Percentiles rank a stretch among this genome's conserved stretches.
Conservation (phyloP, 2,113 vertebrate genomes). For the Callocephalon fimbriatum region DNA sequence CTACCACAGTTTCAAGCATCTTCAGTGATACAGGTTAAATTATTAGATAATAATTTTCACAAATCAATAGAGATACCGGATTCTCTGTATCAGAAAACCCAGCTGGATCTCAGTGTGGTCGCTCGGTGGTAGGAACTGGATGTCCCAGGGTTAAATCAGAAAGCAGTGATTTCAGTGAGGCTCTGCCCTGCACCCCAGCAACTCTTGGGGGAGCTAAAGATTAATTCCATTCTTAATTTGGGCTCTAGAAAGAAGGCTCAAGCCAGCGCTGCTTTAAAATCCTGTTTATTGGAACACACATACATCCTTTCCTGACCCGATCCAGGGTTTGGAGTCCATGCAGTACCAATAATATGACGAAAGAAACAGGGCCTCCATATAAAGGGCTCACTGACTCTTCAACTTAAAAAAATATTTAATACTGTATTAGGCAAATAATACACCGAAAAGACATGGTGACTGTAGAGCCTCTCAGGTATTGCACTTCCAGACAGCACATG, state of each 20-base stretch:
- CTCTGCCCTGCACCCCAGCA: neutral
- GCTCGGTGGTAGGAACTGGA: neutral
- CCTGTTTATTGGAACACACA: slow-evolving; percentile 79
- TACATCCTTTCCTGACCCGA: slow-evolving; percentile 68
- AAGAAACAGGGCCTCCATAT: slow-evolving; percentile 56
- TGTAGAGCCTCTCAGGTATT: slow-evolving; percentile 74
- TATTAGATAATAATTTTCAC: too few species aligned
- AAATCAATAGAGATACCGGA: too few species aligned
- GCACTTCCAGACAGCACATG: slow-evolving; percentile 76
- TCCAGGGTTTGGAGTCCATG: slow-evolving; percentile 72
- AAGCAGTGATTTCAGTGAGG: neutral
- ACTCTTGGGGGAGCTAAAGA: neutral
- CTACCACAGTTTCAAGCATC: too few species aligned
- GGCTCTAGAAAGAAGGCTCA: slow-evolving; percentile 45
- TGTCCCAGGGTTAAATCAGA: neutral
- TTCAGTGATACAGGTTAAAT: too few species aligned
- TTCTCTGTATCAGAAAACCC: neutral
- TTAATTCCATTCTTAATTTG: neutral
- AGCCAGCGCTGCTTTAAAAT: slow-evolving; percentile 71
- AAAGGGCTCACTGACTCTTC: slow-evolving; percentile 72
- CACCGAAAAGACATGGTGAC: slow-evolving; percentile 61
- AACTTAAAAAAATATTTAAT: slow-evolving; percentile 74
- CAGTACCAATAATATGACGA: slow-evolving; percentile 71
- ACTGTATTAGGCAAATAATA: slow-evolving; percentile 61
- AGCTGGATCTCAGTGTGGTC: accelerated